Conservation (phyloP, 1,140 invertebrate species). For the Halesus radiatus region DNA sequence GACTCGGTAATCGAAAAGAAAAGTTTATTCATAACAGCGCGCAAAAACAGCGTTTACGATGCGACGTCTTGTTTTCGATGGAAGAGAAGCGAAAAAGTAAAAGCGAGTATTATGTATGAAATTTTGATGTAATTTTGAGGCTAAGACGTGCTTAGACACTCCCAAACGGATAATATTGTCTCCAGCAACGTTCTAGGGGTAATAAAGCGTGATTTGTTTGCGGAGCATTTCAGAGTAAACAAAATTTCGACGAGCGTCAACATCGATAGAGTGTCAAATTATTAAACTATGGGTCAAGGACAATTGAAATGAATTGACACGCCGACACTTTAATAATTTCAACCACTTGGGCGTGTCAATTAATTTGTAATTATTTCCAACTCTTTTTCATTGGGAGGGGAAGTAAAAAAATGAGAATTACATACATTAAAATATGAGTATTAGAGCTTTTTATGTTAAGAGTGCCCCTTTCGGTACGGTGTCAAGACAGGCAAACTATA, state of each 20-base stretch:
- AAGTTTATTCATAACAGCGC: conserved; percentile 18
- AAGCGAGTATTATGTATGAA: conserved; percentile 29
- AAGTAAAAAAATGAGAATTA: no score
- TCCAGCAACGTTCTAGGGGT: background rate
- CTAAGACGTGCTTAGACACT: conserved; percentile 23
- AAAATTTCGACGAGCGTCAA: background rate
- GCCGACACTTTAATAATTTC: no score
- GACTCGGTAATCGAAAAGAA: conserved; percentile 10
- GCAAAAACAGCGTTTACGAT: conserved; percentile 13
- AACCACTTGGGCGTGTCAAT: no score
- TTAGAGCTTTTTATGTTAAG: no score
- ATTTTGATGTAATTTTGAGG: conserved; percentile 29
- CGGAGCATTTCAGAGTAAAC: background rate
- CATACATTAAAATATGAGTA: no score
- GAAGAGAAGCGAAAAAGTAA: conserved; percentile 5
- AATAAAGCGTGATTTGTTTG: conserved; percentile 22
- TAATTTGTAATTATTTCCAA: no score
- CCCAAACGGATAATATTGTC: conserved; percentile 28
- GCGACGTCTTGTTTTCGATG: background rate
- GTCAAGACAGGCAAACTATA: no score
- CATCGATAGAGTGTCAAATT: background rate
- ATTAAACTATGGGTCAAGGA: background rate
- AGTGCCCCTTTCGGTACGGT: no score
- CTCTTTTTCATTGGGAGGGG: no score
- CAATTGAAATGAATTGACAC: no score